Evolutionary conservation across 2,113 vertebrate species (phyloP), one percentile per base, ranked within the genome.

Genomic region (Oryzias melastigma): DNA sequence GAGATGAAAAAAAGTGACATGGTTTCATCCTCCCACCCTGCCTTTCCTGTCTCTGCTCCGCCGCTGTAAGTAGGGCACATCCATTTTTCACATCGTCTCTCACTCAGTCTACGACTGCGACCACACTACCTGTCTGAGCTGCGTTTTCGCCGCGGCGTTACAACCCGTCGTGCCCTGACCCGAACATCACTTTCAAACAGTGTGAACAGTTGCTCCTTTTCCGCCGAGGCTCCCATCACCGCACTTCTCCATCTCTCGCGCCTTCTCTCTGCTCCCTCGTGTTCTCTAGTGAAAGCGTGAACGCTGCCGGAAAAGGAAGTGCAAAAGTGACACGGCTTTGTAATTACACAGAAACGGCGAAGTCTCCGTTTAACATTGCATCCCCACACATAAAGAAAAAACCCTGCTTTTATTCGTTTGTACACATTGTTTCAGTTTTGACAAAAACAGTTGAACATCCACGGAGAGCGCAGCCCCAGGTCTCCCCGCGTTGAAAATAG

Each of bases 11-110:
- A 74, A 88, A 59, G 78, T 78, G 74, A 83, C 81, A 88, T 78
- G 68, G 70, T 77, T 67, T 68, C 77, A 71, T 56, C 65, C 56
- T 71, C 59, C 77, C 74, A 48, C 64, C 72, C 74, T 73, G 62
- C 76, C 19, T 15, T 62, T 62, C 58, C 66, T 45, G 49, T 78
- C 65, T 86, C 78, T 59, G 70, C 74, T 76, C 82, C 82, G 82
- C 80, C 80, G 85, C 82, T 73, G 65, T 78, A 89, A 89, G 85
- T 87, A 89, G 87, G 85, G 59, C 82, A 85, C 82, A 86, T 89
- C 77, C 70, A 85, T 86, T 85, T 86, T 85, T 86, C 84, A 85
- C 82, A 68, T 74, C 75, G 79, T 82, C 75, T 84, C 57, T 84
- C 80, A 68, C 71, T 86, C 73, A 24, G 63, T 71, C 56, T 75